Evolutionary conservation across 1,140 invertebrate species (phyloP).

Genomic region (Babylonia areolata): DNA sequence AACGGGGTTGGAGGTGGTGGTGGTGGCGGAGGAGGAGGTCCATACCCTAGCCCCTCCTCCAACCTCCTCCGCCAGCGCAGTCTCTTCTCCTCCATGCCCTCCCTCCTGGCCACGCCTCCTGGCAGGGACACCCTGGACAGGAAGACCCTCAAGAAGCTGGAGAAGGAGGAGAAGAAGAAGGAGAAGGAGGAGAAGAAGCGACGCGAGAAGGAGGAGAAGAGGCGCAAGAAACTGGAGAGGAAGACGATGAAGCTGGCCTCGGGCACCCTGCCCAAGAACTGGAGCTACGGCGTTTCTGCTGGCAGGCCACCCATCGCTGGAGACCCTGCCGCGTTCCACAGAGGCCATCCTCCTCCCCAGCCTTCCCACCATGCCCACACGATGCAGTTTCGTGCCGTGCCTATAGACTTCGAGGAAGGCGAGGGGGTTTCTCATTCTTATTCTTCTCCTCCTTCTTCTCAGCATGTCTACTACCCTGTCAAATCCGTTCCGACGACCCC

Average conservation of each 20-base stretch:
- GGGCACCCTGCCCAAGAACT: conserved; percentile 48
- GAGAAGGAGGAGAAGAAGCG: conserved; percentile 57
- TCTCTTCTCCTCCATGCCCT: conserved; percentile 65
- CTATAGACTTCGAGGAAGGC: neutral
- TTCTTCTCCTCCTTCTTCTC: neutral
- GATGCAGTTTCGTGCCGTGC: conserved; percentile 63
- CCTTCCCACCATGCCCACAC: too few species aligned
- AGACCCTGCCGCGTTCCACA: conserved; percentile 55
- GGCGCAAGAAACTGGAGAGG: conserved; percentile 43
- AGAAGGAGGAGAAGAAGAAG: conserved; percentile 63
- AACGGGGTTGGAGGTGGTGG: neutral
- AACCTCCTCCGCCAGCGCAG: conserved; percentile 49
- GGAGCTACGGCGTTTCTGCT: conserved; percentile 48
- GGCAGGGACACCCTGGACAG: conserved; percentile 55
- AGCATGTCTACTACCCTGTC: neutral
- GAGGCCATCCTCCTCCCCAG: conserved; percentile 54
- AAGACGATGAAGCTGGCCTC: conserved; percentile 40
- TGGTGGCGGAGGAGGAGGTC: neutral
- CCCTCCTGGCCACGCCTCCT: conserved; percentile 33
- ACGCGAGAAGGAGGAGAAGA: conserved; percentile 43
- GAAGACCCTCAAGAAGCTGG: conserved; percentile 41
- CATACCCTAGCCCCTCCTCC: neutral
- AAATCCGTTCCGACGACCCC: neutral
- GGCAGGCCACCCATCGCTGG: too few species aligned
- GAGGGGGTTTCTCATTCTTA: too few species aligned